Conservation (phyloP, 2,888 invertebrate species). For the Trichogramma dendrolimi region DNA sequence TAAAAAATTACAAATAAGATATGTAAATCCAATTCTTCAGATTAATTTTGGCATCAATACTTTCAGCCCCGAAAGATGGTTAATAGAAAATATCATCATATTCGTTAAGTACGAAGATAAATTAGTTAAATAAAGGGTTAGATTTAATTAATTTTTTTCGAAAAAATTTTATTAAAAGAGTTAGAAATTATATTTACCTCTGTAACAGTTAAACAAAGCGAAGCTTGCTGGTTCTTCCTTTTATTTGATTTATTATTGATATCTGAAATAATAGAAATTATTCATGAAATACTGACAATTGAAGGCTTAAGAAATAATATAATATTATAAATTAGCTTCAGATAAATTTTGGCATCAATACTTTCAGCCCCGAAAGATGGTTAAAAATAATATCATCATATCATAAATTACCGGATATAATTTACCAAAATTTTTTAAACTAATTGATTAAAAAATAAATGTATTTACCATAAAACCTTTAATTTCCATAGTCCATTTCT, state of each 20-base stretch:
- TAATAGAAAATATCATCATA: slow-evolving; percentile 14
- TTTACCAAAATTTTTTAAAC: too few species aligned
- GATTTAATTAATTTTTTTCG: neutral
- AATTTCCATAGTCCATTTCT: too few species aligned
- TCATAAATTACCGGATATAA: neutral
- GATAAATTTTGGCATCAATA: slow-evolving; percentile 24
- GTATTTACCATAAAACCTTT: too few species aligned
- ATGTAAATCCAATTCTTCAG: too few species aligned
- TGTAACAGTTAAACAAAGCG: neutral
- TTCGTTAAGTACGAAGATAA: neutral
- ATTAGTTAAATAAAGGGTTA: too few species aligned
- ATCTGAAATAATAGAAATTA: slow-evolving; percentile 14
- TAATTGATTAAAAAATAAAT: neutral
- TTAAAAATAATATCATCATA: slow-evolving; percentile 22
- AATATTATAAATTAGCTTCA: slow-evolving; percentile 23
- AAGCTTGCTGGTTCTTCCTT: neutral
- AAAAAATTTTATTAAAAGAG: neutral
- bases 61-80: slow-evolving; percentile 27
- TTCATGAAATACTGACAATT: neutral
- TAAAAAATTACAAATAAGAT: too few species aligned
- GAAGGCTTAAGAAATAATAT: neutral
- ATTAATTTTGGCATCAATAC: slow-evolving; percentile 15
- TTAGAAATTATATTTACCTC: slow-evolving; percentile 5
- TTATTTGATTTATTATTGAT: neutral
- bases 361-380: slow-evolving; percentile 40